phyloP scores from a whole-genome alignment of 1,140 invertebrate genomes.

The Drosophila truncata region DNA sequence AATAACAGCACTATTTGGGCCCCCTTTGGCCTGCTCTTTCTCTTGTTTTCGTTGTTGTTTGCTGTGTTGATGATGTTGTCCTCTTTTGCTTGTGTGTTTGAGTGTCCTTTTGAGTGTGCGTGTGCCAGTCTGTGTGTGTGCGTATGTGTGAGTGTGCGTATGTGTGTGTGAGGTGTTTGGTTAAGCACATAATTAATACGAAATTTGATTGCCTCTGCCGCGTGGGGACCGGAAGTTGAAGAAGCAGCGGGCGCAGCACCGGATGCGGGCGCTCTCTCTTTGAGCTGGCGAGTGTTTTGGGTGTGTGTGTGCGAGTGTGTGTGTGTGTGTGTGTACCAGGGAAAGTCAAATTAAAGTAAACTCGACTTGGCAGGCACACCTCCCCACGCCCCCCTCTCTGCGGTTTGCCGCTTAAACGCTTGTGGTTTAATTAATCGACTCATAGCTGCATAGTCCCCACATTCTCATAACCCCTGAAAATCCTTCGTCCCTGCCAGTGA shows the following conservation, averaged over 20 bases:
- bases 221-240: constrained; percentile 62
- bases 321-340: constrained; percentile 8
- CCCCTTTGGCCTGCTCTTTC: not conserved
- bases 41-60: constrained; percentile 18
- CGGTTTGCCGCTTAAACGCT: constrained; percentile 77
- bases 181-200: constrained; percentile 83
- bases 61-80: constrained; percentile 42
- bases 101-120: constrained; percentile 5
- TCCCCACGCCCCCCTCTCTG: constrained; percentile 12
- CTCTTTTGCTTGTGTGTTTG: constrained; percentile 10
- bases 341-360: constrained; percentile 81
- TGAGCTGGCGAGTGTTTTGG: not conserved
- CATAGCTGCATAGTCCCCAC: constrained; percentile 35
- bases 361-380: constrained; percentile 46
- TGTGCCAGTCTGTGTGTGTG: constrained; percentile 15
- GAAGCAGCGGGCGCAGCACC: constrained; percentile 23
- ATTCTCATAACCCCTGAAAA: not conserved
- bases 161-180: constrained; percentile 69
- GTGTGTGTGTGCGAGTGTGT: not conserved
- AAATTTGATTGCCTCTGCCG: constrained; percentile 81
- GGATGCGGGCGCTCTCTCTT: constrained; percentile 37
- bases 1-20: not conserved
- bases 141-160: not conserved
- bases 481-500: constrained; percentile 22
- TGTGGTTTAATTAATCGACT: constrained; percentile 82